Evolutionary conservation across 2,113 vertebrate genomes (phyloP).

Genomic region (Catharus bicknelli): DNA sequence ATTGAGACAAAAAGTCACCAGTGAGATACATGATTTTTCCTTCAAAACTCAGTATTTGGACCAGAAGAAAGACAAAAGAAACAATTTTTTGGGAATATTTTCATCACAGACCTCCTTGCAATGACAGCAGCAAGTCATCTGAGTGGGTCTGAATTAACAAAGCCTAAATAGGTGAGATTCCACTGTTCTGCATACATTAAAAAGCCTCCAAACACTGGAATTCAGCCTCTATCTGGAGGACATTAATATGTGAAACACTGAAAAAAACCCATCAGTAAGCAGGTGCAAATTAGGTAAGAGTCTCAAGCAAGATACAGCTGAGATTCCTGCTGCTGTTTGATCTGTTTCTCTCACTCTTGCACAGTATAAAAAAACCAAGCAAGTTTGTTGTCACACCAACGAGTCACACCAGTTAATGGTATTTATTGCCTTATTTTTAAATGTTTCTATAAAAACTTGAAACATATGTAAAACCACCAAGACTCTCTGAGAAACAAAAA

Average conservation of each 20-base stretch:
- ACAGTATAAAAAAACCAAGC: background rate
- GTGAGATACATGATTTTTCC: background rate
- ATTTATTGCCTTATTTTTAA: background rate
- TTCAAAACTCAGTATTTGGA: background rate
- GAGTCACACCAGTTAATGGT: background rate
- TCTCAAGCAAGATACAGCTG: background rate
- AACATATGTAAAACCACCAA: background rate
- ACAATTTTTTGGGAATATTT: background rate
- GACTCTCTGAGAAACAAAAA: background rate
- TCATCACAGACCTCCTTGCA: background rate
- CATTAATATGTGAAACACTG: background rate
- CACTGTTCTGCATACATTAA: background rate
- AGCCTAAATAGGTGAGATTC: background rate
- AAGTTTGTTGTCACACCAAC: background rate
- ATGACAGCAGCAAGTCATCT: background rate
- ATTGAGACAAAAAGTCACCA: background rate
- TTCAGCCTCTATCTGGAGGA: background rate
- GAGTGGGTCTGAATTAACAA: background rate
- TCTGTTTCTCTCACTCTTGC: background rate
- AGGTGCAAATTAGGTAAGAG: constrained; percentile 3
- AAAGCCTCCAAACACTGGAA: background rate
- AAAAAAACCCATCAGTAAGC: background rate
- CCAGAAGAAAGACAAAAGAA: background rate
- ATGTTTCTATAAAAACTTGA: background rate
- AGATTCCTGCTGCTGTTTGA: background rate